Evolutionary conservation across 2,888 invertebrate genomes (phyloP).

Genomic region (Augochlorella aurata): DNA sequence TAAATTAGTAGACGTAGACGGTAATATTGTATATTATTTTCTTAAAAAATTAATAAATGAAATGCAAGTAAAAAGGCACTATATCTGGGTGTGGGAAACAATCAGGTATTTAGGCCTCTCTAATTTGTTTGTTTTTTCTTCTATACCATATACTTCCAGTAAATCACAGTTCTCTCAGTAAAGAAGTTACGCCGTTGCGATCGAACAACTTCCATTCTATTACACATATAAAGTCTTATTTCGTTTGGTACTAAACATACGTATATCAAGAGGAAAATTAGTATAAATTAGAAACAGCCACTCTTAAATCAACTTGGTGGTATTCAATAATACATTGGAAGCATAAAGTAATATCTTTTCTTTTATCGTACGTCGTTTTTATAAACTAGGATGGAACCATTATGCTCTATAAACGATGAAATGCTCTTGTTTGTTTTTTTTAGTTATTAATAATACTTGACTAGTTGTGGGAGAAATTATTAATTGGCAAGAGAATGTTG

Average conservation of each 20-base stretch:
- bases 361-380: constrained; percentile 37
- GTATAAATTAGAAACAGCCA: constrained; percentile 52
- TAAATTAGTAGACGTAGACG: constrained; percentile 53
- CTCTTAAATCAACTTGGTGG: constrained; percentile 47
- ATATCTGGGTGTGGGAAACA: constrained; percentile 66
- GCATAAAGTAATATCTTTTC: constrained; percentile 64
- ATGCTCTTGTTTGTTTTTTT: constrained; percentile 31
- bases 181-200: constrained; percentile 68
- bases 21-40: constrained; percentile 51
- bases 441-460: constrained; percentile 56
- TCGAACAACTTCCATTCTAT: constrained; percentile 59
- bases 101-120: constrained; percentile 67
- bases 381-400: constrained; percentile 66
- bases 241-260: constrained; percentile 42
- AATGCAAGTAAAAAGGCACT: constrained; percentile 71
- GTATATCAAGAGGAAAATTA: constrained; percentile 43
- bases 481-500: constrained; percentile 68
- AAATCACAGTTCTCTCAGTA: constrained; percentile 62
- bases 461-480: constrained; percentile 64
- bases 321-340: constrained; percentile 62
- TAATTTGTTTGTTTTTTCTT: constrained; percentile 29
- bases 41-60: constrained; percentile 61
- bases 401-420: constrained; percentile 59
- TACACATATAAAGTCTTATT: constrained; percentile 55
- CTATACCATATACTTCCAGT: constrained; percentile 44